Evolutionary conservation across 2,797 vertebrate genomes (phyloP).

Genomic region (Urocyon cinereoargenteus): DNA sequence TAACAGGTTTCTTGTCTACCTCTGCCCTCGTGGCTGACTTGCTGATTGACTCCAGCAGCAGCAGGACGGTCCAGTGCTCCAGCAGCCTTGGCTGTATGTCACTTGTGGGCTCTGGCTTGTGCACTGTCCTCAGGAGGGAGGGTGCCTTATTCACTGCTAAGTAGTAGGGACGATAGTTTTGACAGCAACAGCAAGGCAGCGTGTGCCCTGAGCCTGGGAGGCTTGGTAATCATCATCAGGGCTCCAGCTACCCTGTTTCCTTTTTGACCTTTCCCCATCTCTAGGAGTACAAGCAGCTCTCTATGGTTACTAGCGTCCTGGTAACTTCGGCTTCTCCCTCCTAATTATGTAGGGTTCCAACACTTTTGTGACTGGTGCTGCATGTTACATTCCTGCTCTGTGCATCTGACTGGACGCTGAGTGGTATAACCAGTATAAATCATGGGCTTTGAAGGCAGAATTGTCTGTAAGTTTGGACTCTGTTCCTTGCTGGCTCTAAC

Average conservation of each 20-base stretch:
- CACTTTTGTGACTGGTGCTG: not conserved
- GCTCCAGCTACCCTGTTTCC: too few species aligned
- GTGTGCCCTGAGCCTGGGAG: accelerated
- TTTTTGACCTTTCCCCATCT: not conserved
- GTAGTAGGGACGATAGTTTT: not conserved
- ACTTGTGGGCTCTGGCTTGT: not conserved
- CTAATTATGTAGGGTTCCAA: not conserved
- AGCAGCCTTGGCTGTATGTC: too few species aligned
- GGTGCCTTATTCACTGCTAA: not conserved
- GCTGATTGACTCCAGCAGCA: not conserved
- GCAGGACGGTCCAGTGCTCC: not conserved
- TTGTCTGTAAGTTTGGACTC: not conserved
- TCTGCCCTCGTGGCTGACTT: not conserved
- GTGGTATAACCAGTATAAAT: not conserved
- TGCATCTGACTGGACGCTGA: not conserved
- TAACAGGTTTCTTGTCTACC: not conserved
- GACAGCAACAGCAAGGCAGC: not conserved
- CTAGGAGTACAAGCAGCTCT: too few species aligned
- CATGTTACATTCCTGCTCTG: not conserved
- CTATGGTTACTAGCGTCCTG: not conserved
- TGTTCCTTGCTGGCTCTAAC: too few species aligned
- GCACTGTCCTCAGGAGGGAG: not conserved
- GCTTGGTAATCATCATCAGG: accelerated
- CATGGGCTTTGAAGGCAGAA: not conserved
- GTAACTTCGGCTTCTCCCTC: not conserved